These are phyloP conservation scores for Paguma larvata DNA, from an alignment of 2,797 vertebrate species.

Conservation along the genomic window DNA sequence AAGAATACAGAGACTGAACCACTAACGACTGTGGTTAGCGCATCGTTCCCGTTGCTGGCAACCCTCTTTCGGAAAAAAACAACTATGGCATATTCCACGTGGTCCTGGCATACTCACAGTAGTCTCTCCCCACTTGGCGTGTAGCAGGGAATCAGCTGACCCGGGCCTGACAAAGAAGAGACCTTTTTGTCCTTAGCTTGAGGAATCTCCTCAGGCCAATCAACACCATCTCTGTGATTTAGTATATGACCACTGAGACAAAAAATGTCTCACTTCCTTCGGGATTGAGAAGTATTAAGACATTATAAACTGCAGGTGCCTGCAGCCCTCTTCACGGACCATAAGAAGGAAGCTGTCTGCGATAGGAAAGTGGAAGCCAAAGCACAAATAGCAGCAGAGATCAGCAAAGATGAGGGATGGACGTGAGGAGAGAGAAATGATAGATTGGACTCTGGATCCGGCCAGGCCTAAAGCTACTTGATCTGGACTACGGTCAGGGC, in stretches of 20 bases:
- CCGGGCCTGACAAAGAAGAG: conserved; percentile 14
- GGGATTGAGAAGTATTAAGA: conserved; percentile 17
- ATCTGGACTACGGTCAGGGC: neutral
- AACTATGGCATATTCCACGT: neutral
- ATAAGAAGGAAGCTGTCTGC: conserved; percentile 38
- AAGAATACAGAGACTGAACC: neutral
- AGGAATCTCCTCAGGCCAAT: conserved; percentile 45
- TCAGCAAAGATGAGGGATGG: conserved; percentile 7
- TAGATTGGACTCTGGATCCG: neutral
- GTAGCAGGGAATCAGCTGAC: conserved; percentile 7
- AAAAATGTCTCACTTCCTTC: conserved; percentile 24
- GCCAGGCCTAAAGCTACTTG: neutral
- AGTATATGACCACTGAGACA: neutral
- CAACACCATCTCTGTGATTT: neutral
- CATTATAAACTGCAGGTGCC: conserved; percentile 54
- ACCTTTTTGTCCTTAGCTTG: neutral
- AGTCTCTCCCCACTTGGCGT: neutral
- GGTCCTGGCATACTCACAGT: conserved; percentile 15
- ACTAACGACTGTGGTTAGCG: neutral
- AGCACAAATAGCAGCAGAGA: conserved; percentile 19
- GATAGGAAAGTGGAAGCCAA: conserved; percentile 31
- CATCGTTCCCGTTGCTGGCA: conserved; percentile 9
- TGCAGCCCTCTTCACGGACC: neutral
- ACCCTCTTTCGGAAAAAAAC: conserved; percentile 47
- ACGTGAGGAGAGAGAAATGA: neutral